Base-by-base conservation (phyloP, 2,888 invertebrate species). In the Andrena bucephala region DNA sequence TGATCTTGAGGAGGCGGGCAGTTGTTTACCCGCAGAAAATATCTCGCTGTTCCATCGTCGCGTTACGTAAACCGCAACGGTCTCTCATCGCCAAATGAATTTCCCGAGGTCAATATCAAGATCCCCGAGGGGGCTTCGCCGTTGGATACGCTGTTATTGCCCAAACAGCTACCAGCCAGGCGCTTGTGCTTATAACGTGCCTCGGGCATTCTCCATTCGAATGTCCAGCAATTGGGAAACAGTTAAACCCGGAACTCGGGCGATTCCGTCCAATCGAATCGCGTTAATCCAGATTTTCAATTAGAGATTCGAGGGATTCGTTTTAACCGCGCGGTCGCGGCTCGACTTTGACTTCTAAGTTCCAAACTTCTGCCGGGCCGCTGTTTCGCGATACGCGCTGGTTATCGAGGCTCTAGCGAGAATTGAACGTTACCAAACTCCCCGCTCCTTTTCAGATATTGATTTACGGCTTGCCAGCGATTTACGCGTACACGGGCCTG, bases 401-500 rank as follows among this genome's bases (percentile, higher is more conserved):
- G 0, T 24, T 10, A 27, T 57, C 57, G 57, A 27, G 20, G 8
- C 7, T 57, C 52, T 0, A 0, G 7, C 2, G 20, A 20, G 0
- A 6, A 0, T 8, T 20, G 2, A 54, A 54, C 52, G 20, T 52
- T 20, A n/a, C 7, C 52, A 33, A 16, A 10, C 16, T 16, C 7
- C 1, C 27, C 7, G 3, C 10, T 6, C 8, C 13, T 73, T 86
- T 86, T n/a, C 90, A 94, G 94, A 90, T 94, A 73, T 84, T 96
- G 85, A 96, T 98, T 86, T 99, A 99, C 94, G 98, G 98, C 48
- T 95, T 99, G 88, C 97, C 97, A 65, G 97, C 97, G 81, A 96
- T 99, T 82, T 97, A 97, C 94, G 97, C 97, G 60, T 97, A 97
- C 94, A 97, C 98, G 33, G 97, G 97, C 7, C 95, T 95, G 63